Percentiles rank a stretch among this genome's conserved stretches.
Evolutionary conservation across 2,888 invertebrate genomes (phyloP).

Genomic region (Venusia cambrica): DNA sequence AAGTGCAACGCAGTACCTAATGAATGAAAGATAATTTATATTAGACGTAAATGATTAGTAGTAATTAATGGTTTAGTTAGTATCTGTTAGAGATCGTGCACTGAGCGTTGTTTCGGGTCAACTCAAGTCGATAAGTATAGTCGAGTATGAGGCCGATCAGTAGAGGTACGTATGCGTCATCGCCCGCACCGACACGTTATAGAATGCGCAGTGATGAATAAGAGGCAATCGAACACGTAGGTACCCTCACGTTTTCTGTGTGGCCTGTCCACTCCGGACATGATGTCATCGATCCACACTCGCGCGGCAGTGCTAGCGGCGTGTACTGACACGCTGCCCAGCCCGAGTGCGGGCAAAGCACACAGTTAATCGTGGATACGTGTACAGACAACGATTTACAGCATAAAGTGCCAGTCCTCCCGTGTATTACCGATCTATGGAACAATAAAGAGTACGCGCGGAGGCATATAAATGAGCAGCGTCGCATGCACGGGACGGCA

Average conservation of each 20-base stretch:
- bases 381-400: slow-evolving; percentile 79
- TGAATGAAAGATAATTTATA: slow-evolving; percentile 18
- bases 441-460: slow-evolving; percentile 74
- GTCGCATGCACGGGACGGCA: slow-evolving; percentile 69
- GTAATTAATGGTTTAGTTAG: slow-evolving; percentile 13
- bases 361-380: slow-evolving; percentile 76
- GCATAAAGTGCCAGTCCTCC: slow-evolving; percentile 77
- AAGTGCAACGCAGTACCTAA: too few species aligned
- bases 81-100: slow-evolving; percentile 11
- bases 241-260: slow-evolving; percentile 69
- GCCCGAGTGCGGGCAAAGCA: slow-evolving; percentile 53
- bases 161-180: slow-evolving; percentile 59
- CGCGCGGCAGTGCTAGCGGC: slow-evolving; percentile 61
- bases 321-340: slow-evolving; percentile 62
- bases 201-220: slow-evolving; percentile 48
- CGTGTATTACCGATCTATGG: slow-evolving; percentile 80
- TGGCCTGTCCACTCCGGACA: slow-evolving; percentile 69
- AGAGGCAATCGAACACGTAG: slow-evolving; percentile 54
- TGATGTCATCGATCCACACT: slow-evolving; percentile 71
- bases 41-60: slow-evolving; percentile 6
- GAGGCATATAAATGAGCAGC: slow-evolving; percentile 73
- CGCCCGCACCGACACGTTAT: slow-evolving; percentile 34
- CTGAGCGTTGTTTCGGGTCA: slow-evolving; percentile 10
- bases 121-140: slow-evolving; percentile 10
- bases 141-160: slow-evolving; percentile 10